Evolutionary conservation across 2,888 invertebrate species (phyloP).

Genomic region (Caenorhabditis angaria): DNA sequence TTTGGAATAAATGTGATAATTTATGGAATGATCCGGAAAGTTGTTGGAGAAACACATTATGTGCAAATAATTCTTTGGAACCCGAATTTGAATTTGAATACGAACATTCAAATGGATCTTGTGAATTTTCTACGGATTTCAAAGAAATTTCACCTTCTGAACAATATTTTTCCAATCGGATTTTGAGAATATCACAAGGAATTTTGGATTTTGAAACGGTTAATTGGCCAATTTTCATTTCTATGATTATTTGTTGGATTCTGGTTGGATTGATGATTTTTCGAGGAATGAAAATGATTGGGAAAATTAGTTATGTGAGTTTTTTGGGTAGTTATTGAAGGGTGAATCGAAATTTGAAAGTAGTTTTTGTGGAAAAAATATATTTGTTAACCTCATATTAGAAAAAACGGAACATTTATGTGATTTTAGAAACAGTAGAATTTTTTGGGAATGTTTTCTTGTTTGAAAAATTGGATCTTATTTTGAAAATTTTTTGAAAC

Average conservation of each 20-base stretch:
- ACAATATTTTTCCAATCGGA: constrained; percentile 15
- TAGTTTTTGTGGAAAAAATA: no score
- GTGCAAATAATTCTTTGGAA: no score
- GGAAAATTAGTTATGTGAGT: constrained; percentile 37
- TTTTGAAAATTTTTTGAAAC: no score
- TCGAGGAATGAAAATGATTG: constrained; percentile 61
- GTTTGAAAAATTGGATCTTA: no score
- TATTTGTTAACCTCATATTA: no score
- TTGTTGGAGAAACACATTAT: constrained; percentile 11
- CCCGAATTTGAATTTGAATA: no score
- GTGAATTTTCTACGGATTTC: background rate
- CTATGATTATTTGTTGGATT: constrained; percentile 53
- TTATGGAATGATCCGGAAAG: constrained; percentile 30
- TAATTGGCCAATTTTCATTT: constrained; percentile 47
- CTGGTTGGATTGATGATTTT: constrained; percentile 48
- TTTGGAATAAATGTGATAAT: constrained; percentile 30
- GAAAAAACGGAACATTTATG: no score
- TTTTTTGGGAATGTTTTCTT: no score
- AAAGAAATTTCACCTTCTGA: background rate
- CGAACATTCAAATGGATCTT: constrained; percentile 16
- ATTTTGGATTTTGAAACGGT: constrained; percentile 50
- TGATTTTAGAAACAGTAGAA: no score
- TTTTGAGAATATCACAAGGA: constrained; percentile 49
- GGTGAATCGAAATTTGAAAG: no score
- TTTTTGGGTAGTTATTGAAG: no score